phyloP scores from a whole-genome alignment of 1,140 invertebrate genomes.

The Hormaphis cornu region DNA sequence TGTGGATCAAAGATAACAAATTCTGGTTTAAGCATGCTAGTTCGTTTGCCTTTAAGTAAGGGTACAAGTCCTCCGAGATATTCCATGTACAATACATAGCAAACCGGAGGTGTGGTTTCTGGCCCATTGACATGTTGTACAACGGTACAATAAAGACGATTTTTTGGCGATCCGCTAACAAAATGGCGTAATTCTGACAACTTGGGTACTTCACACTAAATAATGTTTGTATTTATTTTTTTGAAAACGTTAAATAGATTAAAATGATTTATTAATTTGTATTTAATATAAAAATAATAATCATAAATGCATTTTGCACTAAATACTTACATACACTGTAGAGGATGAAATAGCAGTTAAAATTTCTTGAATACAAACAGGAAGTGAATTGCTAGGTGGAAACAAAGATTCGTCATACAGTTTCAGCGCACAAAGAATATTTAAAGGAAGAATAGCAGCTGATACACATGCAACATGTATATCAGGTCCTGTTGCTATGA shows the following conservation, averaged over 20 bases:
- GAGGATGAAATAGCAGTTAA: conserved; percentile 85
- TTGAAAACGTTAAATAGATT: too few species aligned
- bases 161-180: conserved; percentile 80
- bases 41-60: conserved; percentile 86
- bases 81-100: conserved; percentile 92
- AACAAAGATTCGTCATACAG: conserved; percentile 50
- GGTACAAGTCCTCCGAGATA: conserved; percentile 93
- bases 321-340: conserved; percentile 77
- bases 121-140: conserved; percentile 77
- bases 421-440: conserved; percentile 69
- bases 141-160: conserved; percentile 91
- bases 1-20: conserved; percentile 97
- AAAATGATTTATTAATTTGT: too few species aligned
- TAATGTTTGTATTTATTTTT: neutral
- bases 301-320: too few species aligned
- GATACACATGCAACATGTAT: conserved; percentile 89
- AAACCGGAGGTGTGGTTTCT: conserved; percentile 45
- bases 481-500: conserved; percentile 80
- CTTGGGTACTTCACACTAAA: conserved; percentile 86
- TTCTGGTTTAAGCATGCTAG: conserved; percentile 92
- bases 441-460: conserved; percentile 76
- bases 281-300: neutral
- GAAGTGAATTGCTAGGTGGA: conserved; percentile 64
- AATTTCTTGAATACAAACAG: conserved; percentile 69
- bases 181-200: conserved; percentile 77